phyloP scores from a whole-genome alignment of 2,113 vertebrate species.

The Ibidorhyncha struthersii region DNA sequence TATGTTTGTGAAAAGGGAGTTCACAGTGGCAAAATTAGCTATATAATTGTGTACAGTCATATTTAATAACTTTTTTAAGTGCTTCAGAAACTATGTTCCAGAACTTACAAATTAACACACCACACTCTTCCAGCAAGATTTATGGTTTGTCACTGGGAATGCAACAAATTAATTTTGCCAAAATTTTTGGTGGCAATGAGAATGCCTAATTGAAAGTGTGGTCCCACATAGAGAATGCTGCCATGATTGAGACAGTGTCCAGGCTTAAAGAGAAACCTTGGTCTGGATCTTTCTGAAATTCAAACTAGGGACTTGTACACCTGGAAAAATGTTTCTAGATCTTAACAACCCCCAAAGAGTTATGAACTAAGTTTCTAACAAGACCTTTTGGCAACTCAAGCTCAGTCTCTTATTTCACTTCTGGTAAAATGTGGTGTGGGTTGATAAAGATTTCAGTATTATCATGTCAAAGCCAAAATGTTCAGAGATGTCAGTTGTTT shows the following conservation, averaged over 20 bases:
- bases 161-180: not conserved
- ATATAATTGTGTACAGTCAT: not conserved
- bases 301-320: not conserved
- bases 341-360: not conserved
- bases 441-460: not conserved
- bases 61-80: not conserved
- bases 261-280: not conserved
- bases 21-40: not conserved
- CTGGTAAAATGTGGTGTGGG: not conserved
- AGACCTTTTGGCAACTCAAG: not conserved
- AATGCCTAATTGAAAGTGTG: not conserved
- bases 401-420: not conserved
- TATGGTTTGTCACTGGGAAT: too few relatives aligned
- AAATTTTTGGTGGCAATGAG: not conserved
- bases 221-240: rapidly evolving
- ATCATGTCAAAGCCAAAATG: not conserved
- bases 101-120: not conserved
- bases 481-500: not conserved
- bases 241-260: rapidly evolving
- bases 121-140: not conserved
- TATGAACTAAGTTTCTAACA: not conserved
- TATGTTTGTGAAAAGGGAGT: not conserved
- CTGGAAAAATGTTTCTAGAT: not conserved
- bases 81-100: not conserved
- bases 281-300: not conserved